Base-by-base conservation (phyloP, 2,888 invertebrate genomes). In the Ditula angustiorana region DNA sequence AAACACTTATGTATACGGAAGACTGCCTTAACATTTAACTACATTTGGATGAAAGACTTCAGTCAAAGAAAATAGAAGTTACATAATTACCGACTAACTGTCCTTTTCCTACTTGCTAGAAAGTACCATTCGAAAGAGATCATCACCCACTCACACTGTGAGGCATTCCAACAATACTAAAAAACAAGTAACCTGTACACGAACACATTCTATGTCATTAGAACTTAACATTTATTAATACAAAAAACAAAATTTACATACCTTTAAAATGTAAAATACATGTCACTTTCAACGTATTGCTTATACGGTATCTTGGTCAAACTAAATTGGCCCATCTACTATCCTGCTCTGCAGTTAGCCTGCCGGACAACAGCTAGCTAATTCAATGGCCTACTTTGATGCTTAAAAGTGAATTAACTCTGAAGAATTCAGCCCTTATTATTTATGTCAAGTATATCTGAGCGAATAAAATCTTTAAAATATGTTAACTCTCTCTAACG, bases 61-160 rank as follows among this genome's bases (percentile, higher is more conserved):
- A 61, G 58, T 67, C 64, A 47, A 57, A 52, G 16, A 10, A 24
- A 26, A 46, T 37, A 19, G 19, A 26, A 11, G n/a, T 16, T 41
- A 56, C 19, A 50, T 58, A n/a, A 8, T 44, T 56, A 60, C 26
- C 50, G 55, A 57, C 55, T 60, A 61, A 47, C 46, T 50, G 44
- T 37, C 35, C 64, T 35, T 53, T 55, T 53, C 59, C 61, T 60
- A 62, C 59, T 64, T 53, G 64, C 64, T 64, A 64, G 46, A 59
- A 73, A 81, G 79, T 83, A 85, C 79, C 79, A 78, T 82, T 81
- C 76, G 69, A 77, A 77, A 80, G 86, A 86, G 86, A 86, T 86
- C 86, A 85, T 73, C 76, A 72, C 74, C 69, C 28, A 16, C 74
- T 70, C 28, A 16, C 33, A 55, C 65, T 49, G 61, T 68, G 57